Base-by-base conservation (phyloP, 2,888 invertebrate species). In the Apotomis betuletana region DNA sequence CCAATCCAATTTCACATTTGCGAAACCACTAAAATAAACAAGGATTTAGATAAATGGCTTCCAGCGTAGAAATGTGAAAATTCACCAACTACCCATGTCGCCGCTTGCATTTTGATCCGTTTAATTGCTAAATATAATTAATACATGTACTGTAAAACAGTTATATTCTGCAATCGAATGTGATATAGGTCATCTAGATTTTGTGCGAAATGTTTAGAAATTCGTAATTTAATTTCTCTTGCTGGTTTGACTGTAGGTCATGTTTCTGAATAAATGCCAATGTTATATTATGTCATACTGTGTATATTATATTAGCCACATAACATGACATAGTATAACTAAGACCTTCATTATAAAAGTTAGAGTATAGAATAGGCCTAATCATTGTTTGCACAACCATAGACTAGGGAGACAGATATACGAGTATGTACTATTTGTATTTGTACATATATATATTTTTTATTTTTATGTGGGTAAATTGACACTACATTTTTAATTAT, bases 111-210 rank as follows among this genome's bases (percentile, higher is more conserved):
- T 89, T 87, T 86, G 87, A 90, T 87, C 75, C 76, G 84, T 90
- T 88, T 90, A 90, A 92, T 92, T 90, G 90, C 90, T 86, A 85
- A 88, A 90, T 89, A 90, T 91, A 90, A 91, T 92, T 90, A 91
- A 91, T 89, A 83, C 76, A 82, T 81, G 81, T 79, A 76, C 78
- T 72, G 80, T 77, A 81, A 85, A 86, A 83, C 81, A 78, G 83
- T 81, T 82, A 83, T 79, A 82, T 80, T 84, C 76, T 80, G 81
- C 83, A 86, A 87, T 83, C 79, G 81, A 78, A 75, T 78, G 73
- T 75, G 76, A 85, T 81, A 73, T 84, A 76, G 79, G 83, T 76
- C 80, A 77, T 75, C 54, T 54, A 59, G 62, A 65, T 57, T 65
- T 65, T 57, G 36, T n/a, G 27, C n/a, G 55, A 55, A 64, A 64